Base-by-base conservation (phyloP, 2,113 vertebrate genomes). In the Melanotaenia duboulayi region DNA sequence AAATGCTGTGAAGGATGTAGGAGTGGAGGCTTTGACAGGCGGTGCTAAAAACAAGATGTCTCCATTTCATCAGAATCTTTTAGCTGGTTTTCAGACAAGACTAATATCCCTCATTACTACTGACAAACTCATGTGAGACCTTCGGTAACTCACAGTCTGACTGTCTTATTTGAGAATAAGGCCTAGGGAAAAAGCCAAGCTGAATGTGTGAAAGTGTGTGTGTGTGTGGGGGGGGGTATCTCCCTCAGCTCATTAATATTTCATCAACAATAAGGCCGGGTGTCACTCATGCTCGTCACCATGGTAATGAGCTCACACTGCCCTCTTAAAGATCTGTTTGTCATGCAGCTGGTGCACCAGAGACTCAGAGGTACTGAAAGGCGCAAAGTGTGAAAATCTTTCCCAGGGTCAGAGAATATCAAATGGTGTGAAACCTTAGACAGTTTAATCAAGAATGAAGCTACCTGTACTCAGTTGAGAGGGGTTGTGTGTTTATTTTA, bases 171-270 rank as follows among this genome's bases (percentile, higher is more conserved):
- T 73, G 68, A 42, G 64, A 32, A 25, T n/a, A 77, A 74, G 71
- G 49, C 76, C 67, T 46, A 22, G 66, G 58, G 80, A 37, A 56
- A 56, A 70, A 77, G 73, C 62, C 64, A 22, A 70, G 55, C 65
- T 61, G 77, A 1, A 42, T 8, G 37, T 60, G 74, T 59, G 71
- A 78, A 70, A 77, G 65, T 66, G 28, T n/a, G n/a, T n/a, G n/a
- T n/a, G n/a, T n/a, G 28, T 3, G 28, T 3, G 28, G 28, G 28
- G 28, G 59, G 16, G 22, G 63, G 58, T 46, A 83, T 87, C 76
- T 68, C 71, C 76, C 76, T 0, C 4, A 63, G 64, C 77, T 91
- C 87, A 87, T 91, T 83, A 87, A 88, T 86, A 91, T 84, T 90
- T 89, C 81, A 87, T 75, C 73, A 71, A 72, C 82, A 74, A 80